Percentiles rank a stretch among this genome's conserved stretches.
Conservation (phyloP, 2,888 invertebrate species). For the Caenorhabditis sinica region DNA sequence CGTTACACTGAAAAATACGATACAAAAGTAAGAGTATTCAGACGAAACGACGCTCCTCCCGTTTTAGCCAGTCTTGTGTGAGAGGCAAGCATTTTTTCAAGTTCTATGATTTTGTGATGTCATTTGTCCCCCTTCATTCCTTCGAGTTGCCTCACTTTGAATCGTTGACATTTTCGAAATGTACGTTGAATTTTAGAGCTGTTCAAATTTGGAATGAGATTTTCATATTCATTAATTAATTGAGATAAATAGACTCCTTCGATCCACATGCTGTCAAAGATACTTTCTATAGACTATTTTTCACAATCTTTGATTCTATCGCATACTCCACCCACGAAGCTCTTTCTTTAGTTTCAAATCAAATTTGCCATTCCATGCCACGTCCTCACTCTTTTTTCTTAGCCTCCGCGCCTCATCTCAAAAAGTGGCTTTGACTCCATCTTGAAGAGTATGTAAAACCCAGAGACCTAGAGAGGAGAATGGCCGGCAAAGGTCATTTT, state of each 20-base stretch:
- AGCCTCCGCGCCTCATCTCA: constrained; percentile 8
- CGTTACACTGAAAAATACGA: constrained; percentile 1
- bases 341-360: constrained; percentile 32
- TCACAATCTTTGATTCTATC: constrained; percentile 3
- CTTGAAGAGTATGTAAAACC: constrained; percentile 11
- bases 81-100: constrained; percentile 22
- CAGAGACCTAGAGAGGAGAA: not conserved
- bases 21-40: constrained; percentile 12
- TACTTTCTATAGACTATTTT: no score
- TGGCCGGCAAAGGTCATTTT: constrained; percentile 25
- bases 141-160: not conserved
- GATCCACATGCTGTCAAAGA: no score
- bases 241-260: no score
- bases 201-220: no score
- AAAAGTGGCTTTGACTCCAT: constrained; percentile 8
- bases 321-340: constrained; percentile 2
- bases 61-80: constrained; percentile 37
- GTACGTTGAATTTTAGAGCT: no score
- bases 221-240: no score
- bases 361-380: constrained; percentile 26
- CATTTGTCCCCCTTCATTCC: constrained; percentile 4
- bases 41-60: constrained; percentile 29
- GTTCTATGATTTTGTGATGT: constrained; percentile 3
- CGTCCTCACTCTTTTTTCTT: not conserved
- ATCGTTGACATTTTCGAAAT: no score